Conservation (phyloP, 2,113 vertebrate genomes). For the Daphoenositta chrysoptera region DNA sequence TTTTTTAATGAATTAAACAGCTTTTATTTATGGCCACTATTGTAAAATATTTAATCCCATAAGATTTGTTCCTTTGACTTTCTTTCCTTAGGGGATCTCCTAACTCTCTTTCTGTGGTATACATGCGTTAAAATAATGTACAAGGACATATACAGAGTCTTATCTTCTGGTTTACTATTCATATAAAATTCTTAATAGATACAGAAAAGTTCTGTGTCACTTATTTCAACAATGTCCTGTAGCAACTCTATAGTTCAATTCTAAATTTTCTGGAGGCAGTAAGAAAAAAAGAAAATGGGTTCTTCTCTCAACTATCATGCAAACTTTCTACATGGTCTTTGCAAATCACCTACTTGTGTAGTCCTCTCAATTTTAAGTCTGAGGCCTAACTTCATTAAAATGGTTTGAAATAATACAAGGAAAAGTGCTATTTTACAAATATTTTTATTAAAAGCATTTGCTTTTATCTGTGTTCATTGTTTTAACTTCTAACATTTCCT, state of each 20-base stretch:
- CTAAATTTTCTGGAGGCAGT: neutral
- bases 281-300: neutral
- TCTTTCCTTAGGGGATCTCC: neutral
- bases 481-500: neutral
- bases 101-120: neutral
- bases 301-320: neutral
- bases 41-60: neutral
- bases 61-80: neutral
- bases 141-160: neutral
- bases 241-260: neutral
- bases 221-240: neutral
- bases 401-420: neutral
- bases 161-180: neutral
- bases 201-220: neutral
- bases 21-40: neutral
- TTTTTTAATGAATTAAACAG: neutral
- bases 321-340: neutral
- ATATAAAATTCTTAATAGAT: neutral
- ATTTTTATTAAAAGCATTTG: neutral
- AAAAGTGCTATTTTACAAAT: neutral
- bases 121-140: neutral
- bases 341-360: neutral
- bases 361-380: neutral
- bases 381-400: neutral
- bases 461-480: neutral